Percentiles rank a stretch among this genome's conserved stretches.
phyloP scores from a whole-genome alignment of 1,140 invertebrate species.

The Polyergus mexicanus region DNA sequence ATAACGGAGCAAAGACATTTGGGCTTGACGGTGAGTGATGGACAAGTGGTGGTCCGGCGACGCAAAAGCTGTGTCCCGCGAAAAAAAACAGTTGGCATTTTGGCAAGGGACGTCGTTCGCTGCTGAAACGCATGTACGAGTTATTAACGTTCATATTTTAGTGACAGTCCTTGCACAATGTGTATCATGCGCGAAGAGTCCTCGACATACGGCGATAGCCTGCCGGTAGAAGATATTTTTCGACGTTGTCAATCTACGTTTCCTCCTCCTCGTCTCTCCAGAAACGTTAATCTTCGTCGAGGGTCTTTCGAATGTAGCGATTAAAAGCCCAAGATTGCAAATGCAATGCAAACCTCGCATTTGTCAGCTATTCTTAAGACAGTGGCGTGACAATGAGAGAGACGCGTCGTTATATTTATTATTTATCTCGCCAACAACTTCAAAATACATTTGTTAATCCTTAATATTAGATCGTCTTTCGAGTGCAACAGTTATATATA shows the following conservation, averaged over 20 bases:
- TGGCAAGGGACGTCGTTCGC: conserved; percentile 44
- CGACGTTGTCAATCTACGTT: conserved; percentile 47
- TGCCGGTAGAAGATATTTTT: conserved; percentile 54
- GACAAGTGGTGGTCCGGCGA: conserved; percentile 77
- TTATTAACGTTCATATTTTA: conserved; percentile 66
- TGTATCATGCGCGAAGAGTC: conserved; percentile 7
- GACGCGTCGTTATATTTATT: background rate
- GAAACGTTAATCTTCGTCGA: conserved; percentile 37
- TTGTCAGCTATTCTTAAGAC: background rate
- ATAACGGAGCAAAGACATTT: conserved; percentile 74
- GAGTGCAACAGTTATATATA: background rate
- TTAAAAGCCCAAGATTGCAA: conserved; percentile 22
- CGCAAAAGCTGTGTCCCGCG: conserved; percentile 56
- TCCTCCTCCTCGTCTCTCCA: background rate
- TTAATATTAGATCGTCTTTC: background rate
- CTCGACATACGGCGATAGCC: conserved; percentile 35
- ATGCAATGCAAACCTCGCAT: background rate
- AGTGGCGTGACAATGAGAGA: background rate
- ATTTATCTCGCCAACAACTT: background rate
- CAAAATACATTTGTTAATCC: background rate
- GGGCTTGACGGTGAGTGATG: conserved; percentile 82
- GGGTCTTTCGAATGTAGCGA: conserved; percentile 16
- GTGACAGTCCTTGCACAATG: conserved; percentile 46
- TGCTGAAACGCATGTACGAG: conserved; percentile 38
- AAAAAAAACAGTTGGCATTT: conserved; percentile 46